phyloP scores from a whole-genome alignment of 2,797 vertebrate species.

The Myotis daubentonii region DNA sequence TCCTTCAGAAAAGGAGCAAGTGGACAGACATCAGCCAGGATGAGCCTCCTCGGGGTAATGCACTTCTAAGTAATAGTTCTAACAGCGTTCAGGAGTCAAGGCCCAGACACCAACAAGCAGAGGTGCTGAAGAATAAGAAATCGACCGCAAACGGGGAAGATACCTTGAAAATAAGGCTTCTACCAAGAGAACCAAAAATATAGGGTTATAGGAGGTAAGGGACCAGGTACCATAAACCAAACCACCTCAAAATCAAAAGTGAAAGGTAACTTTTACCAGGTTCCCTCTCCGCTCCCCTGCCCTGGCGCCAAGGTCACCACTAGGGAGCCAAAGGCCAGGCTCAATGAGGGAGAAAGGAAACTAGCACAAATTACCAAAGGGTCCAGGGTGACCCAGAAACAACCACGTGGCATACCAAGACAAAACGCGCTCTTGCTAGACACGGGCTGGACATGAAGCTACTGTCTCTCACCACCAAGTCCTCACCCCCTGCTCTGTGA shows the following conservation, averaged over 20 bases:
- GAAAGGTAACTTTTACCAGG: not conserved
- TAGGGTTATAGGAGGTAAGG: not conserved
- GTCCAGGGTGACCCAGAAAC: not conserved
- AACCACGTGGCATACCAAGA: accelerated
- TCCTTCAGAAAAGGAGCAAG: not conserved
- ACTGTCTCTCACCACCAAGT: not conserved
- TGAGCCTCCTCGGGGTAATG: not conserved
- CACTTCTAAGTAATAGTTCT: not conserved
- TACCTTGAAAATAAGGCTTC: not conserved
- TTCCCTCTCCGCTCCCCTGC: not conserved
- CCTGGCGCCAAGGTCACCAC: not conserved
- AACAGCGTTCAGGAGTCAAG: not conserved
- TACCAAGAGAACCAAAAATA: not conserved
- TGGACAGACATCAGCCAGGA: not conserved
- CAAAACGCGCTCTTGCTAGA: not conserved
- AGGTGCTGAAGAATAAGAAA: not conserved
- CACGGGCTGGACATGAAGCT: not conserved
- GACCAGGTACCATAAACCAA: not conserved
- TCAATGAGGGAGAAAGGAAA: not conserved
- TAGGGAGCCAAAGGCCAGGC: not conserved
- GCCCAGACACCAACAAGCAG: not conserved
- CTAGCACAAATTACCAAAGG: not conserved
- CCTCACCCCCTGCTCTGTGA: not conserved
- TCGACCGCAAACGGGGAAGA: not conserved
- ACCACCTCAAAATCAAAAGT: not conserved